Evolutionary conservation across 2,797 vertebrate genomes (phyloP).

Genomic region (Darevskia nairensis): DNA sequence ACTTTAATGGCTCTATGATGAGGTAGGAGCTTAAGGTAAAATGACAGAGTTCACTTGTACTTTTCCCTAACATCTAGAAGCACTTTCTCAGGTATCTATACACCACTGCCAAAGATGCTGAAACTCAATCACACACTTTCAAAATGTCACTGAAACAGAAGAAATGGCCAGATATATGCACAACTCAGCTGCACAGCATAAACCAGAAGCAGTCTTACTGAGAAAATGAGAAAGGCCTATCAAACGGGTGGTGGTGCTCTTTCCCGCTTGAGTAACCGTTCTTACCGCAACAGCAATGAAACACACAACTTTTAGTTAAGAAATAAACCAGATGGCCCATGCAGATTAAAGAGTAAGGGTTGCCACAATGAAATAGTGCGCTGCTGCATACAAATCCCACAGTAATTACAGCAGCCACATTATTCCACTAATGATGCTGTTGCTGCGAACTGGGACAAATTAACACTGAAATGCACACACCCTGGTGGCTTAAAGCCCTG

Average conservation of each 20-base stretch:
- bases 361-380: slow-evolving; percentile 50
- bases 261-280: background rate
- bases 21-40: too few relatives aligned
- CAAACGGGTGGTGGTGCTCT: background rate
- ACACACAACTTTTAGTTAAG: slow-evolving; percentile 74
- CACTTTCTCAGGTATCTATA: background rate
- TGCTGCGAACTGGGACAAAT: slow-evolving; percentile 66
- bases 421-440: slow-evolving; percentile 67
- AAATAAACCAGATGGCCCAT: slow-evolving; percentile 72
- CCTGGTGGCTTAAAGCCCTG: slow-evolving; percentile 53
- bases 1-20: too few relatives aligned
- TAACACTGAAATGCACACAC: slow-evolving; percentile 54
- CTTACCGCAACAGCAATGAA: slow-evolving; percentile 50
- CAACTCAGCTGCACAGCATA: accelerated
- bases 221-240: accelerated
- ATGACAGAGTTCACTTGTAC: too few relatives aligned
- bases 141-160: background rate
- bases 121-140: background rate
- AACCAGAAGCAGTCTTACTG: slow-evolving; percentile 1
- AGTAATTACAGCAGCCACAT: slow-evolving; percentile 65
- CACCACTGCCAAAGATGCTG: background rate
- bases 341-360: slow-evolving; percentile 71
- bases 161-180: background rate
- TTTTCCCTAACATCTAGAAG: background rate
- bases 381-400: slow-evolving; percentile 69